Percentiles rank a stretch among this genome's conserved stretches.
Evolutionary conservation across 2,797 vertebrate species (phyloP).

Genomic region (Linurgus olivaceus): DNA sequence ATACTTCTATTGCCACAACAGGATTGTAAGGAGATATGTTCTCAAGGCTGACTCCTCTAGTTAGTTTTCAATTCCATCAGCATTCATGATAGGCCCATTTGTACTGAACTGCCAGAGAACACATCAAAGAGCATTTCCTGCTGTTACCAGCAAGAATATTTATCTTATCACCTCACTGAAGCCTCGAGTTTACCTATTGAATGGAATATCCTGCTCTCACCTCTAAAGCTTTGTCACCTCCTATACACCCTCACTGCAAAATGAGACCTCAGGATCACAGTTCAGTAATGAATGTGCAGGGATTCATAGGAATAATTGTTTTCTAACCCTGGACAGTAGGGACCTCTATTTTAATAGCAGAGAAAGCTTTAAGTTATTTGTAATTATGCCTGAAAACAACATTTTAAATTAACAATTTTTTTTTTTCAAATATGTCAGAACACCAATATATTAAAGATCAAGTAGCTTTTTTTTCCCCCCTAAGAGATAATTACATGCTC

Average conservation of each 20-base stretch:
- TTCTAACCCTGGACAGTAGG: not conserved
- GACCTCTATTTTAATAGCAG: not conserved
- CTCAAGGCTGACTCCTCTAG: not conserved
- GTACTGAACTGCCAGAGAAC: not conserved
- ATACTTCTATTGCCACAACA: not conserved
- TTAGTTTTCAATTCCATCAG: not conserved
- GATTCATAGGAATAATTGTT: not conserved
- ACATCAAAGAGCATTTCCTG: conserved; percentile 13
- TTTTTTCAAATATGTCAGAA: not conserved
- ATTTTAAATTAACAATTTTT: not conserved
- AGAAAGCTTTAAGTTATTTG: not conserved
- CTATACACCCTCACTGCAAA: not conserved
- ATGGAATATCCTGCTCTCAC: not conserved
- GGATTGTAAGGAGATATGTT: not conserved
- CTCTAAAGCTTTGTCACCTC: not conserved
- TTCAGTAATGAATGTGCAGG: not conserved
- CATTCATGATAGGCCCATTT: not conserved
- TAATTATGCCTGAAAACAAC: not conserved
- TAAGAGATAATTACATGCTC: not conserved
- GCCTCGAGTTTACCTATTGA: not conserved
- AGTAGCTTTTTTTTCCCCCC: not conserved
- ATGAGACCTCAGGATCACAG: not conserved
- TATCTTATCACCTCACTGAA: not conserved
- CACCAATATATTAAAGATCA: not conserved
- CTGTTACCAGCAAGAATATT: not conserved